phyloP scores from a whole-genome alignment of 2,888 invertebrate species.

The Malthinus flaveolus region DNA sequence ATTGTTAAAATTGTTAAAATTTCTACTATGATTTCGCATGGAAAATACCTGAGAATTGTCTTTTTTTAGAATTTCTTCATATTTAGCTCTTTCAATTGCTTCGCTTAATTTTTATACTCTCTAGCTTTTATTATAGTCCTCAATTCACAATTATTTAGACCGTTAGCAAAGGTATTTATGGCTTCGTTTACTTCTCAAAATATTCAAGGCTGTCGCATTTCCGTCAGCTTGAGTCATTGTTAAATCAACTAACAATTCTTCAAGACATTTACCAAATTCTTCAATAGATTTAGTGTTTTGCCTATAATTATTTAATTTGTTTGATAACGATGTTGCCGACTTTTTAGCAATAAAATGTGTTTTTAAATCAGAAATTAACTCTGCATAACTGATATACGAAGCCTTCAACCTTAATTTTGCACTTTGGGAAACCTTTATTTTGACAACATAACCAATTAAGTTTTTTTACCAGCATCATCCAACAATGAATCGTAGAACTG shows the following conservation, averaged over 20 bases:
- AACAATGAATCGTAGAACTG: constrained; percentile 29
- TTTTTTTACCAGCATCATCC: constrained; percentile 28
- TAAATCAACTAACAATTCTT: not conserved
- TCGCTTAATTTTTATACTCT: constrained; percentile 18
- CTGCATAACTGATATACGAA: no score
- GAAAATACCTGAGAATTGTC: no score
- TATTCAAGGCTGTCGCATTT: constrained; percentile 5
- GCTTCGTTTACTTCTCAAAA: constrained; percentile 31
- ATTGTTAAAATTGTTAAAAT: no score
- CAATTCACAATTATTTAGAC: constrained; percentile 23
- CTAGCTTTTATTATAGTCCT: constrained; percentile 26
- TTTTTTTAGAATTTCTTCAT: constrained; percentile 11
- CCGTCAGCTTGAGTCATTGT: constrained; percentile 30
- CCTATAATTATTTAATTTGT: not conserved
- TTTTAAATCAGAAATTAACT: no score
- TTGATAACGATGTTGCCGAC: no score
- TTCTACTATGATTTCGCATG: no score
- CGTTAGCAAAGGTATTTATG: constrained; percentile 31
- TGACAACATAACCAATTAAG: not conserved
- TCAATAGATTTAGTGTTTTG: no score
- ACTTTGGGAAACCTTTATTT: no score
- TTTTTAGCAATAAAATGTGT: no score
- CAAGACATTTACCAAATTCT: no score
- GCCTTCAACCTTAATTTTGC: no score
- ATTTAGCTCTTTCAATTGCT: constrained; percentile 17